A percentile compares a stretch with the other conserved stretches of the same genome.
Conservation (phyloP, 2,797 vertebrate species). For the Parauchenoglanis punctatus region DNA sequence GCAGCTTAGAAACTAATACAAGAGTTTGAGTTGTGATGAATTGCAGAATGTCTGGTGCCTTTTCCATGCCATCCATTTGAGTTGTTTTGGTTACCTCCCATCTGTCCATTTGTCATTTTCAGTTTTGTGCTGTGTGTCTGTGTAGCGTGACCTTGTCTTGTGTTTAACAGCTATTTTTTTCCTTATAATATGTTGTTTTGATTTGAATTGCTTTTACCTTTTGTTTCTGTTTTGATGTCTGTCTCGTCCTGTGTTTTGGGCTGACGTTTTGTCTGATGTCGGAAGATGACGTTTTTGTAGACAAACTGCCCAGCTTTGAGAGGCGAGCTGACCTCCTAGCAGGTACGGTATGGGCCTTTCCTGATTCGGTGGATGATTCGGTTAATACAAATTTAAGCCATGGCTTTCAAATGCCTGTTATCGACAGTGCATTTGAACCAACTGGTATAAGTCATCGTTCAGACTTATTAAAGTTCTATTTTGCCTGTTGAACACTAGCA, state of each 20-base stretch:
- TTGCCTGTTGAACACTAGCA: constrained; percentile 22
- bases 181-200: constrained; percentile 60
- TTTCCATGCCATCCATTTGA: constrained; percentile 22
- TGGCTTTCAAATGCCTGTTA: constrained; percentile 68
- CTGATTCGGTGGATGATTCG: constrained; percentile 46
- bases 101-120: constrained; percentile 26
- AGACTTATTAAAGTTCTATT: constrained; percentile 40
- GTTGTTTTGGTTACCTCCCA: background rate
- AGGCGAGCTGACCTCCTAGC: constrained; percentile 84
- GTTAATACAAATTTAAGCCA: constrained; percentile 60
- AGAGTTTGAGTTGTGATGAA: background rate
- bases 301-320: constrained; percentile 90
- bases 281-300: constrained; percentile 91
- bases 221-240: constrained; percentile 56
- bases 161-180: constrained; percentile 41
- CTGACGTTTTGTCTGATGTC: constrained; percentile 80
- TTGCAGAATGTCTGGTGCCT: constrained; percentile 8
- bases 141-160: constrained; percentile 38
- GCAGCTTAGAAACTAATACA: background rate
- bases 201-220: constrained; percentile 53
- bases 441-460: constrained; percentile 56
- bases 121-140: constrained; percentile 30
- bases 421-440: constrained; percentile 58
- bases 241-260: constrained; percentile 62
- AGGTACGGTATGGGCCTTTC: constrained; percentile 81